phyloP scores from a whole-genome alignment of 2,797 vertebrate genomes.

The Artibeus lituratus region DNA sequence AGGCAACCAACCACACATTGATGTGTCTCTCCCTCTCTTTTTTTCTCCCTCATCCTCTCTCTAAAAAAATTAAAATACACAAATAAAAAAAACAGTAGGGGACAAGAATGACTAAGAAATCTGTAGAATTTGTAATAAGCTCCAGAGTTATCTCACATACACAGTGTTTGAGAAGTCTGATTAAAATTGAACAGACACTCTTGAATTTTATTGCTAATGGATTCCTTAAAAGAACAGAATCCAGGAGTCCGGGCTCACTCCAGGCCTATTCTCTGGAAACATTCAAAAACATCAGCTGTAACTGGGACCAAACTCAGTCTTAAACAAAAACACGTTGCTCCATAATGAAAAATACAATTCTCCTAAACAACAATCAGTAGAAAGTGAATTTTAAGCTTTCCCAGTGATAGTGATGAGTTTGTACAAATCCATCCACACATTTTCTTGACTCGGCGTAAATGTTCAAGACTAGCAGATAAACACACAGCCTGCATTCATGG shows the following conservation, averaged over 20 bases:
- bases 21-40: too few species aligned
- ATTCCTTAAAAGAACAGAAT: background rate
- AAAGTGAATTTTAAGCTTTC: background rate
- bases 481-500: background rate
- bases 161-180: background rate
- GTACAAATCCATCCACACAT: background rate
- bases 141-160: background rate
- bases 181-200: background rate
- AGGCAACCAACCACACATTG: too few species aligned
- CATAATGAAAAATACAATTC: background rate
- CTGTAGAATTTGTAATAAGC: background rate
- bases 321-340: background rate
- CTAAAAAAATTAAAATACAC: too few species aligned
- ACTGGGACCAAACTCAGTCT: background rate
- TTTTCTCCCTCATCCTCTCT: too few species aligned
- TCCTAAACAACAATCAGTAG: background rate
- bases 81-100: background rate
- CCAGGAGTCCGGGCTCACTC: background rate
- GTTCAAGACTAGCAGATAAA: background rate
- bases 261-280: background rate
- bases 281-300: background rate
- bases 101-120: background rate
- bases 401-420: background rate
- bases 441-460: background rate
- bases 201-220: background rate